Evolutionary conservation across 2,113 vertebrate species (phyloP), one percentile per base, ranked within the genome.

Genomic region (Megaceryle torquata): DNA sequence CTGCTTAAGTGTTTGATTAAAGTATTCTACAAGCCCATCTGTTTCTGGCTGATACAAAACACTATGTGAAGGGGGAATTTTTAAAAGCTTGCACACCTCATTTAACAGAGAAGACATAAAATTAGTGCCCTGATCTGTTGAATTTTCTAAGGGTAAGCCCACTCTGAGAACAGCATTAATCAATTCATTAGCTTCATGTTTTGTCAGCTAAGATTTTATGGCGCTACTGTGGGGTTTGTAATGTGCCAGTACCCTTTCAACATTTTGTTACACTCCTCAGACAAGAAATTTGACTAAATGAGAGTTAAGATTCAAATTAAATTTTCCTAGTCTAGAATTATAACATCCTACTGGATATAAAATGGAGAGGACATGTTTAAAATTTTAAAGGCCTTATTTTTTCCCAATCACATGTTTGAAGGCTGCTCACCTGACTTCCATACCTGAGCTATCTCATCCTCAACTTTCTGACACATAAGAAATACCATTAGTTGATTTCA

Each of bases 1-100:
- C 97, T 97, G 92, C 93, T 98, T 97, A 95, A 92, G 61, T 97
- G 78, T 97, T 97, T 97, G 96, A 97, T 97, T 98, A 97, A 97
- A 97, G 83, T 84, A 92, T 83, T 97, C 91, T 51, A 86, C 91
- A 89, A 95, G 71, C 53, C 95, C 96, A 98, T 98, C 97, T 98
- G 97, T 97, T 98, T 97, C 88, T 67, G 92, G 60, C 72, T 97
- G 94, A 95, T 98, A 97, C 8, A 1, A 88, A 95, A 85, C 91
- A 88, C 87, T 89, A 53, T 75, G 76, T 48, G 68, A 97, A 91
- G 54, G 74, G 75, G 78, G 86, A 86, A 96, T 89, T 96, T 94
- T 96, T 88, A 95, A 93, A 96, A 96, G 89, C 78, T 85, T 86
- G 69, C 82, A 97, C 78, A 97, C 92, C 77, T 97, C 97, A 97